Evolutionary conservation across 1,140 invertebrate species (phyloP), one percentile per base, ranked within the genome.

Genomic region (Helicorthomorpha holstii): DNA sequence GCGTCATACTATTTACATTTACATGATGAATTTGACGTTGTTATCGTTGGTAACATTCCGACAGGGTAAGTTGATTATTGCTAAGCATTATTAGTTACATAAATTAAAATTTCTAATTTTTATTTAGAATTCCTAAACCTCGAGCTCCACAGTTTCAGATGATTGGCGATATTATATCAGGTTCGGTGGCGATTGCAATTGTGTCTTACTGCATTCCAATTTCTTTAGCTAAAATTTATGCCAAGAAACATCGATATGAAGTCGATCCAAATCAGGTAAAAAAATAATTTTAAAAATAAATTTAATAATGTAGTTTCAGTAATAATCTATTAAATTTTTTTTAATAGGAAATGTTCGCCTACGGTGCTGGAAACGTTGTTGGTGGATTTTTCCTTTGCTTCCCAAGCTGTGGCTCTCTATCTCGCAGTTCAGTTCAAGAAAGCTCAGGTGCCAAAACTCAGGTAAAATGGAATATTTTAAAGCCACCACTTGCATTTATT

Each of bases 201-300:
- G 72, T 78, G 42, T 65, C 68, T 2, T 78, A 70, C 63, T 72
- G 73, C 49, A 68, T 78, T 44, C 69, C 70, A 25, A 64, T 77
- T 26, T 77, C 76, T 16, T 68, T 77, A 66, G 71, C 66, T 3
- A 76, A 77, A 59, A 63, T 75, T 27, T 68, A 75, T 51, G 72
- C 75, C 24, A 72, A 69, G 50, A 74, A 73, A 57, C 68, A 77
- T 60, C 66, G 68, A 49, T 77, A 78, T 61, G 65, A 66, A 45
- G 64, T 75, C 25, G 65, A 74, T 57, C 59, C 75, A n/a, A 75
- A 73, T 55, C 75, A 77, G 64, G 73, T 68, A 52, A 53, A 10
- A n/a, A 46, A 46, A 10, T 10, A 19, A 16, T 34, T 34, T 34
- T 34, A 7, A 7, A 7, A 7, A 34, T 7, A 34, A 7, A 34